These are phyloP conservation scores for Myripristis murdjan DNA, from an alignment of 2,797 vertebrate species.

Conservation along the genomic window DNA sequence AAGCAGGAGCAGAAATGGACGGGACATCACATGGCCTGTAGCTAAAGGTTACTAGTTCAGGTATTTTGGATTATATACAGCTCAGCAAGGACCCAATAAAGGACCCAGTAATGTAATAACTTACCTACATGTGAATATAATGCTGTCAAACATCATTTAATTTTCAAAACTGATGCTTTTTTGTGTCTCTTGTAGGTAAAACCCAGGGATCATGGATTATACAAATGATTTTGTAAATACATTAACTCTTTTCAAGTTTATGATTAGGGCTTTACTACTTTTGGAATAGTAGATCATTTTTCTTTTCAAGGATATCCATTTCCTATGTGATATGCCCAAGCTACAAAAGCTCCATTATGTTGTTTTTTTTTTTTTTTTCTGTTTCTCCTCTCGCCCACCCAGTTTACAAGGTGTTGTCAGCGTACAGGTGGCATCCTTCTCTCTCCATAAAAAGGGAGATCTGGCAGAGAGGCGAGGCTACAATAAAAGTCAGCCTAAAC, in stretches of 20 bases:
- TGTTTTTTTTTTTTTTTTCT: no score
- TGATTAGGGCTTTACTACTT: not conserved
- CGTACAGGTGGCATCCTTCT: slow-evolving; percentile 76
- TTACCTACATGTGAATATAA: no score
- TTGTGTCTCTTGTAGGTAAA: not conserved
- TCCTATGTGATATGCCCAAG: not conserved
- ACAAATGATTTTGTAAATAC: slow-evolving; percentile 15
- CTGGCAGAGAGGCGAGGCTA: slow-evolving; percentile 62
- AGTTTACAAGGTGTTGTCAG: slow-evolving; percentile 79
- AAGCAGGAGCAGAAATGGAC: no score
- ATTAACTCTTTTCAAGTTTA: not conserved
- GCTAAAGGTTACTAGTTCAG: no score
- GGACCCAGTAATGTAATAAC: no score
- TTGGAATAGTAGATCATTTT: not conserved
- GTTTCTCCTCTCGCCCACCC: slow-evolving; percentile 38
- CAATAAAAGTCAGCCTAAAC: slow-evolving; percentile 78
- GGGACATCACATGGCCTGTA: no score
- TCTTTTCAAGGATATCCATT: not conserved
- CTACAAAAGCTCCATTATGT: slow-evolving; percentile 28
- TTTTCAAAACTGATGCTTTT: slow-evolving; percentile 20
- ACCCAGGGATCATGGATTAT: not conserved
- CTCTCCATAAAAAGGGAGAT: slow-evolving; percentile 68
- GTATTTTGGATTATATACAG: no score
- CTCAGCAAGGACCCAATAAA: no score
- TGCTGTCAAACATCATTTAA: not conserved